A percentile compares a stretch with the other conserved stretches of the same genome.
phyloP scores from a whole-genome alignment of 1,140 invertebrate genomes.

The Nasonia vitripennis region DNA sequence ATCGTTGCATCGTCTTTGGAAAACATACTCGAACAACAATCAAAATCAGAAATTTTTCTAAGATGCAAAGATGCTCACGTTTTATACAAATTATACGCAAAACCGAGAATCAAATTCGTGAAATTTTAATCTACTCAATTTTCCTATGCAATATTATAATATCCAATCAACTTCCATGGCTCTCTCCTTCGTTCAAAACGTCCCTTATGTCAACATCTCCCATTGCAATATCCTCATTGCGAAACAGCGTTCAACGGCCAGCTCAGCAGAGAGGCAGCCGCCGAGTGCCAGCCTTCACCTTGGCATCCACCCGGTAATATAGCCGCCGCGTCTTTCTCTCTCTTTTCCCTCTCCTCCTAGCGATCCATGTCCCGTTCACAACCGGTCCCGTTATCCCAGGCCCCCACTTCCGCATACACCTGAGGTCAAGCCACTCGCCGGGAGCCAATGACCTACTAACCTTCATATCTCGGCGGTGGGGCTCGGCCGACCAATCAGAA shows the following conservation, averaged over 20 bases:
- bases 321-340: background rate
- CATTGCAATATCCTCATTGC: background rate
- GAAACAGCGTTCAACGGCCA: background rate
- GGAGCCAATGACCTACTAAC: slow-evolving; percentile 65
- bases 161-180: too few species aligned
- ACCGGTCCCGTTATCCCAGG: slow-evolving; percentile 64
- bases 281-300: slow-evolving; percentile 33
- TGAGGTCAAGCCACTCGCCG: slow-evolving; percentile 46
- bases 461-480: slow-evolving; percentile 58
- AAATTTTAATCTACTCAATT: background rate
- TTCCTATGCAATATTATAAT: too few species aligned
- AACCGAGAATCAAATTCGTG: too few species aligned
- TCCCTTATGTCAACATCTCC: background rate
- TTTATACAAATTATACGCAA: too few species aligned
- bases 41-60: too few species aligned
- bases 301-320: slow-evolving; percentile 41
- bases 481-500: slow-evolving; percentile 58
- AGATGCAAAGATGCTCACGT: too few species aligned
- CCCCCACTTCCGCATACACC: slow-evolving; percentile 38
- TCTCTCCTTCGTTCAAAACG: too few species aligned
- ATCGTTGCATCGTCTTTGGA: too few species aligned
- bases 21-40: too few species aligned
- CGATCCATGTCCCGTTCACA: slow-evolving; percentile 56
- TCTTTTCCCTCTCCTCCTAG: slow-evolving; percentile 3
- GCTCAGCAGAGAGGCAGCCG: background rate